phyloP scores from a whole-genome alignment of 2,113 vertebrate species.

The Peromyscus maniculatus region DNA sequence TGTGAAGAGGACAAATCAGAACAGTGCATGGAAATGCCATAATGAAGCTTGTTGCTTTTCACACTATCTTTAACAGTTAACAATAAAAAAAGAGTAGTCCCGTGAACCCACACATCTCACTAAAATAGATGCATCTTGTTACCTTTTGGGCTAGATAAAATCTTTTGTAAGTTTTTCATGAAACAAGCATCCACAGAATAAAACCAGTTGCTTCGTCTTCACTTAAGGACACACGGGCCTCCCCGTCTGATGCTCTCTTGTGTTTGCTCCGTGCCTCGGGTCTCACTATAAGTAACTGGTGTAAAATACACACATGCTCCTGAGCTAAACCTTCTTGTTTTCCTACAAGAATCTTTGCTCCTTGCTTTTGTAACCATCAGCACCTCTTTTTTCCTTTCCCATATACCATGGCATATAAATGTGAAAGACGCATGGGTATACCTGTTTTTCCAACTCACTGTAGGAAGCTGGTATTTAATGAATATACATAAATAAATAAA shows the following conservation, averaged over 20 bases:
- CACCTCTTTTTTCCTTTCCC: not conserved
- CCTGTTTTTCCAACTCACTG: not conserved
- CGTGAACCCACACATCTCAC: not conserved
- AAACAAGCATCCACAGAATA: not conserved
- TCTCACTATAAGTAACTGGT: not conserved
- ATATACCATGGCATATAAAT: not conserved
- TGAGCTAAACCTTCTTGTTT: not conserved
- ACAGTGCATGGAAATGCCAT: not conserved
- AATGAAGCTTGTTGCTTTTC: not conserved
- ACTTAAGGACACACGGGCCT: not conserved
- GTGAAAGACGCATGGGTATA: not conserved
- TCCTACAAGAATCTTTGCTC: conserved; percentile 22
- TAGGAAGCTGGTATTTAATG: not conserved
- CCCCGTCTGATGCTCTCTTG: not conserved
- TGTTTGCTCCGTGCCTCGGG: not conserved
- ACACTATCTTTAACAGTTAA: not conserved
- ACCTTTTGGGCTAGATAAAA: conserved; percentile 38
- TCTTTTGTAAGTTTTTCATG: not conserved
- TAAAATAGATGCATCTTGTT: not conserved
- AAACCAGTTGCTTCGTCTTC: not conserved
- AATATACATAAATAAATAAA: conserved; percentile 9
- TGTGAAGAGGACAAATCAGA: not conserved
- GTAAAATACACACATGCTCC: not conserved
- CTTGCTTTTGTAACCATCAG: not conserved
- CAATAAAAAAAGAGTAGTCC: not conserved